Evolutionary conservation across 2,797 vertebrate genomes (phyloP).

Genomic region (Anolis apletophallus): DNA sequence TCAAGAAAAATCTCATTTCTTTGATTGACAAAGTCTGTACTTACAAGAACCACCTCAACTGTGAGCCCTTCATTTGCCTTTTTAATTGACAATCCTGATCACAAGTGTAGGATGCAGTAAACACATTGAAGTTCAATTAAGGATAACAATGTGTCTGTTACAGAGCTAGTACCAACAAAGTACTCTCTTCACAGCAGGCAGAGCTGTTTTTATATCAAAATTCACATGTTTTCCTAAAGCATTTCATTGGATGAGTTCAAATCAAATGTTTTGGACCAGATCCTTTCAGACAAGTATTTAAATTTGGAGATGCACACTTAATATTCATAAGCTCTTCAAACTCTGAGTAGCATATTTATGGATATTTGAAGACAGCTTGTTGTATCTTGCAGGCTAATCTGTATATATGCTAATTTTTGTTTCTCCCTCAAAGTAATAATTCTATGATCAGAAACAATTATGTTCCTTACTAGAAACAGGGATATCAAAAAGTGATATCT

Average conservation of each 20-base stretch:
- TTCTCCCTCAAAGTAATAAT: neutral
- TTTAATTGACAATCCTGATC: neutral
- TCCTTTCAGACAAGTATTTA: neutral
- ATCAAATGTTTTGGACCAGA: neutral
- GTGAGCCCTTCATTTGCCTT: neutral
- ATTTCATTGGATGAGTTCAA: neutral
- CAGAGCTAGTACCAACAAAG: neutral
- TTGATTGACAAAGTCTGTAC: neutral
- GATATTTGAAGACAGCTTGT: constrained; percentile 5
- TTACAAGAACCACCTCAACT: neutral
- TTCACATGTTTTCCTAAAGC: neutral
- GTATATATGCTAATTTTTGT: constrained; percentile 4
- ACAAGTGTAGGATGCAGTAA: neutral
- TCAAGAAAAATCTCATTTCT: neutral
- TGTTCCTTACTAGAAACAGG: neutral
- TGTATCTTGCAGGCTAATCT: constrained; percentile 2
- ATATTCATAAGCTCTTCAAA: constrained; percentile 9
- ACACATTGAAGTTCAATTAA: neutral
- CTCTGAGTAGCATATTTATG: neutral
- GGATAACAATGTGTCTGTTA: neutral
- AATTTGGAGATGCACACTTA: neutral
- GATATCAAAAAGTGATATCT: constrained; percentile 11
- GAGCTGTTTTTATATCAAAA: neutral
- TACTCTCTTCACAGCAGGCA: neutral
- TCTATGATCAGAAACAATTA: constrained; percentile 4